Conservation (phyloP, 2,797 vertebrate genomes). For the Oreochromis grahami region DNA sequence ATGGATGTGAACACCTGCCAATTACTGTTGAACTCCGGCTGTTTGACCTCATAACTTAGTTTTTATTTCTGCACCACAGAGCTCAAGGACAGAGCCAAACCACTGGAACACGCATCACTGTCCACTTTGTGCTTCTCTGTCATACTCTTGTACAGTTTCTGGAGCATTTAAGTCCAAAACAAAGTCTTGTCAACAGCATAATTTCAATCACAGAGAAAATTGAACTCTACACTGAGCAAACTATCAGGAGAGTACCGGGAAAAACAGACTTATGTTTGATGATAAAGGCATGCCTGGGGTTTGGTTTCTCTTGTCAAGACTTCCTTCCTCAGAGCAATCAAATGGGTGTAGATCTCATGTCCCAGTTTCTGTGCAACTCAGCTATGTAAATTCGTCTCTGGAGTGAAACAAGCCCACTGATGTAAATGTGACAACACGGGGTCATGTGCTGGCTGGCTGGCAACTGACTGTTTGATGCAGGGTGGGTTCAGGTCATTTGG, state of each 20-base stretch:
- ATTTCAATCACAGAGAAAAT: not conserved
- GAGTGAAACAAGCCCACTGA: not conserved
- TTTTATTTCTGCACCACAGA: not conserved
- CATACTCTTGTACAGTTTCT: not conserved
- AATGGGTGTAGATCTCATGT: slow-evolving; percentile 43
- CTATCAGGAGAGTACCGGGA: not conserved
- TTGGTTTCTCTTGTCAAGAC: slow-evolving; percentile 20
- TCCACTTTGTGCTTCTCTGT: not conserved
- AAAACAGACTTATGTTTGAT: not conserved
- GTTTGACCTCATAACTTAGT: not conserved
- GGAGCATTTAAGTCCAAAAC: not conserved
- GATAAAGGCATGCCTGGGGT: not conserved
- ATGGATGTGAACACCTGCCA: not conserved
- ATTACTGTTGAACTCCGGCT: not conserved
- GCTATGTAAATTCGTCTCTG: not conserved
- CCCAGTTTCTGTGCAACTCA: slow-evolving; percentile 9
- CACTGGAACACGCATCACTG: not conserved
- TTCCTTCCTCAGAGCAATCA: slow-evolving; percentile 55
- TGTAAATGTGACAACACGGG: not conserved
- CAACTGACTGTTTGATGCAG: not conserved
- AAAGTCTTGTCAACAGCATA: not conserved
- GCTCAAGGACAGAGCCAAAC: not conserved
- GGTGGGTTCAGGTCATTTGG: not conserved
- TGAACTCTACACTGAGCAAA: not conserved
- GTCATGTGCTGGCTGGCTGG: slow-evolving; percentile 18